phyloP scores from a whole-genome alignment of 2,888 invertebrate species.

The Cordylochernes scorpioides region DNA sequence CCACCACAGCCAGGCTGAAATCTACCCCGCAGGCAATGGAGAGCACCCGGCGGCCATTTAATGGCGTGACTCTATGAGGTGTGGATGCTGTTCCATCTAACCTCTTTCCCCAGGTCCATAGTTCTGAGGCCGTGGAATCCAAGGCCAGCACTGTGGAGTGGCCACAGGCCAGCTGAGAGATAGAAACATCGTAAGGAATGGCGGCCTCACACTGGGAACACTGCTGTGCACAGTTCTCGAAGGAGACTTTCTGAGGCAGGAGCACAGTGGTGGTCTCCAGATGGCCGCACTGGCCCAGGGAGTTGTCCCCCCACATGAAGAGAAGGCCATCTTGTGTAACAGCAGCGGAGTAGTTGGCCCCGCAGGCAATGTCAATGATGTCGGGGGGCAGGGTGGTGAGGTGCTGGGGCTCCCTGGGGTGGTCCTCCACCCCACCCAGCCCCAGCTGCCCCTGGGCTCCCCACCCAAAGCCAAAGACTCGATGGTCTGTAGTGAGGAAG shows the following conservation, averaged over 20 bases:
- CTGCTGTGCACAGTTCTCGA: conserved; percentile 1
- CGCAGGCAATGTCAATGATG: conserved; percentile 41
- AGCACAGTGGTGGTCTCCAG: conserved; percentile 18
- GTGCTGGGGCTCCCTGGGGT: conserved; percentile 27
- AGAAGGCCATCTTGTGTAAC: conserved; percentile 18
- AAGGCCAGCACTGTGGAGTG: conserved; percentile 19
- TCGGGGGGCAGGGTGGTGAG: conserved; percentile 29
- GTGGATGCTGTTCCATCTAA: conserved; percentile 17
- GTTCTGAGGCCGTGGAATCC: conserved; percentile 16
- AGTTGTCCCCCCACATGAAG: conserved; percentile 21
- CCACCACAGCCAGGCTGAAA: conserved; percentile 19
- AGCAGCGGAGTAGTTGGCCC: conserved; percentile 32
- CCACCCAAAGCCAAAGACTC: conserved; percentile 18
- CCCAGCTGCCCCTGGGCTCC: conserved; percentile 20
- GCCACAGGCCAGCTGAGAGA: conserved; percentile 18
- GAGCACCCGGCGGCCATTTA: conserved; percentile 17
- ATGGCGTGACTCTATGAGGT: conserved; percentile 16
- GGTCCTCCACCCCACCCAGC: conserved; percentile 7
- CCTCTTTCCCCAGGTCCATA: conserved; percentile 22
- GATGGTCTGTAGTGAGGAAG: conserved; percentile 17
- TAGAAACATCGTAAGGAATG: conserved; percentile 8
- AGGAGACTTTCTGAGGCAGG: conserved; percentile 3
- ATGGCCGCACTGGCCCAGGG: conserved; percentile 36
- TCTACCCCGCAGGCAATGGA: conserved; percentile 18
- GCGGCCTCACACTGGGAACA: conserved; percentile 1